Evolutionary conservation across 2,797 vertebrate species (phyloP), one percentile per base, ranked within the genome.

Genomic region (Malurus splendens): DNA sequence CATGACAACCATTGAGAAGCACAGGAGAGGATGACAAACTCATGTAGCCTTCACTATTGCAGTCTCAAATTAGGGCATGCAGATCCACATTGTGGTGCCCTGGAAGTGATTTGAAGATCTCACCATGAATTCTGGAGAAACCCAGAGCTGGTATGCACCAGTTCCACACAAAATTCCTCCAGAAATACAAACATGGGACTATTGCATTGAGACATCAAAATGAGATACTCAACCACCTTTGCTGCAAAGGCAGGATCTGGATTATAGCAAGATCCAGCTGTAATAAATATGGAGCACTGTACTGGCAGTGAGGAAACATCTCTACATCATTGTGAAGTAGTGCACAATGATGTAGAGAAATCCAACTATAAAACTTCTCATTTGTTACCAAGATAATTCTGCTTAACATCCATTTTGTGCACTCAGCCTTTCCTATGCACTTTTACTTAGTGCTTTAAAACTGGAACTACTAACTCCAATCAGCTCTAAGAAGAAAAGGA

Each of bases 371-470:
- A 74, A 82, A 36, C 39, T 33, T 76, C 50, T 52, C 64, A 48
- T 83, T 90, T 90, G 47, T 79, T 73, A 84, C 42, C 68, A 33
- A 28, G 28, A 78, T 61, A 67, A 81, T 83, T 86, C 60, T 68
- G 48, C 51, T 62, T 61, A 72, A 44, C 70, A 81, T 39, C 70
- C 59, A 83, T 86, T 93, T 87, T 90, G 82, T 72, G 62, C 2
- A 6, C n/a, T 54, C 41, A 65, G 70, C 33, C 60, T 16, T 76
- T 61, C 41, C 20, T 45, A 24, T 2, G 20, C 8, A 38, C 36
- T 75, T 74, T 14, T 55, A 70, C 61, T 64, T 61, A 65, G 51
- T 38, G 25, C 79, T 74, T 90, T 51, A 33, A 81, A 87, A 87
- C 20, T 36, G 24, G 38, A 82, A 28, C 71, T 62, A 48, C 77